A percentile compares a stretch with the other conserved stretches of the same genome.
phyloP scores from a whole-genome alignment of 2,113 vertebrate genomes.

The Calyptommatus sinebrachiatus region DNA sequence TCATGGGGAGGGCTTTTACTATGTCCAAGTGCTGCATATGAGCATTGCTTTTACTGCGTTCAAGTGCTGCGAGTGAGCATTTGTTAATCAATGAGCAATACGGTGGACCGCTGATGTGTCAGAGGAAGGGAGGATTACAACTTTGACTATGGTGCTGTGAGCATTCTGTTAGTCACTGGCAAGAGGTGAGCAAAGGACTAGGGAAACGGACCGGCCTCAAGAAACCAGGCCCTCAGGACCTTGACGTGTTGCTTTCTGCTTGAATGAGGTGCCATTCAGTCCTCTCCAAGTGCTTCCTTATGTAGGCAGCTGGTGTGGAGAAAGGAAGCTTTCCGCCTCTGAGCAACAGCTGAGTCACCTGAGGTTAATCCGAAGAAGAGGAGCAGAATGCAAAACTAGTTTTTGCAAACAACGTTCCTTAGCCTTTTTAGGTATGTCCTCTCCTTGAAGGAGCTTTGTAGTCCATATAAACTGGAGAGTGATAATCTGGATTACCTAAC shows the following conservation, averaged over 20 bases:
- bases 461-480: too few relatives aligned
- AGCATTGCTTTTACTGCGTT: background rate
- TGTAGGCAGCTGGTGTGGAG: background rate
- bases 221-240: too few relatives aligned
- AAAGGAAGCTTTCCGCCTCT: background rate
- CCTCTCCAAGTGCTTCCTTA: background rate
- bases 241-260: background rate
- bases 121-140: background rate
- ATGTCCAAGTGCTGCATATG: background rate
- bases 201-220: background rate
- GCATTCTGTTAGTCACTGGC: background rate
- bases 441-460: too few relatives aligned
- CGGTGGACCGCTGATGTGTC: background rate
- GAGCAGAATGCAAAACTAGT: background rate
- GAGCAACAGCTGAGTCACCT: background rate
- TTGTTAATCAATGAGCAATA: conserved; percentile 13
- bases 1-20: background rate
- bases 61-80: background rate
- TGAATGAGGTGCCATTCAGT: background rate
- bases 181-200: background rate
- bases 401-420: too few relatives aligned
- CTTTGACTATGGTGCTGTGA: too few relatives aligned
- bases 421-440: too few relatives aligned
- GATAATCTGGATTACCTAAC: too few relatives aligned
- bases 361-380: background rate